Base-by-base conservation (phyloP, 2,888 invertebrate species). In the Lampropteryx suffumata region DNA sequence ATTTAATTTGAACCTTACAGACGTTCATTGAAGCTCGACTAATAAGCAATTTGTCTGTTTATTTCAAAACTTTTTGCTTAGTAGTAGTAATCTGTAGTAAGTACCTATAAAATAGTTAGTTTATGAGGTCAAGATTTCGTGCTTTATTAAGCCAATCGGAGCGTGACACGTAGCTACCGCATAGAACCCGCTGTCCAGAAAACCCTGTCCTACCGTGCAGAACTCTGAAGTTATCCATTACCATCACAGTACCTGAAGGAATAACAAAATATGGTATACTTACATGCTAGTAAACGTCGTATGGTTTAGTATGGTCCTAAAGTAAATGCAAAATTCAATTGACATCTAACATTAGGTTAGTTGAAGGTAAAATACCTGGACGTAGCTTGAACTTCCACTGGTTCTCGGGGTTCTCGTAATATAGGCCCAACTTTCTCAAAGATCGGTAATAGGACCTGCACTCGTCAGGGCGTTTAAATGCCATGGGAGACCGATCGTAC, bases 211-310 rank as follows among this genome's bases (percentile, higher is more conserved):
- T 89, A 0, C 95, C 96, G 65, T 97, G 96, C 1, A 95, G 79
- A 1, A 95, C 89, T 44, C 96, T 89, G 92, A 95, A 96, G 81
- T 96, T 96, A 70, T 96, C 95, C 64, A 96, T 92, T 41, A 94
- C 92, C 57, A 95, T 82, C 7, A 96, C 92, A 9, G 91, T 91
- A 13, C 96, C 96, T 90, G 70, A 13, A 14, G 34, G 26, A 28
- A 24, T 24, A 24, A 24, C 24, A 24, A 7, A 24, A 24, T n/a
- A n/a, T n/a, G n/a, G n/a, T n/a, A n/a, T n/a, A n/a, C n/a, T n/a
- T n/a, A n/a, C n/a, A n/a, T n/a, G n/a, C n/a, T n/a, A n/a, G n/a
- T n/a, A n/a, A n/a, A n/a, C n/a, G n/a, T n/a, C n/a, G n/a, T n/a
- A n/a, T n/a, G n/a, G n/a, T n/a, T n/a, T n/a, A n/a, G n/a, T n/a